phyloP scores from a whole-genome alignment of 2,113 vertebrate species.

The Malaclemys terrapin region DNA sequence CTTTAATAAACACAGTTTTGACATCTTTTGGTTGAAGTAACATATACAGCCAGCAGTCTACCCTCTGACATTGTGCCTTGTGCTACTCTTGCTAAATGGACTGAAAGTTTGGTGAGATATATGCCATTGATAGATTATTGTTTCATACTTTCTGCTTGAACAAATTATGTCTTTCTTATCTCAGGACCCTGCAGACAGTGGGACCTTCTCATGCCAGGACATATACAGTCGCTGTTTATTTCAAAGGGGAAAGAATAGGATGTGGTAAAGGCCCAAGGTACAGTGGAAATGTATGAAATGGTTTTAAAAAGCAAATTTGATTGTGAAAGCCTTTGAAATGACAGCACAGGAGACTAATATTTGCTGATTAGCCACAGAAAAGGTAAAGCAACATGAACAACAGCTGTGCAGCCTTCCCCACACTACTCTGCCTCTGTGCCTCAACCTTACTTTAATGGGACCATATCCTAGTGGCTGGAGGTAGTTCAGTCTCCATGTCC shows the following conservation, averaged over 20 bases:
- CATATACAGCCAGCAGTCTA: neutral
- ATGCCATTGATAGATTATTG: neutral
- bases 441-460: neutral
- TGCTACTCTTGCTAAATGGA: neutral
- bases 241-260: slow-evolving; percentile 98
- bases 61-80: neutral
- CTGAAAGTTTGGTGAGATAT: slow-evolving; percentile 12
- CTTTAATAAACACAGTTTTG: neutral
- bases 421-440: neutral
- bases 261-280: slow-evolving; percentile 99
- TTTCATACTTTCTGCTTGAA: neutral
- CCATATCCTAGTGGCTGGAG: neutral
- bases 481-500: neutral
- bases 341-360: rapidly evolving
- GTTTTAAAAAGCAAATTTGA: neutral
- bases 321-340: neutral
- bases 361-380: neutral
- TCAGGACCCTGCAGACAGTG: slow-evolving; percentile 96
- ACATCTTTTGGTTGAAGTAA: neutral
- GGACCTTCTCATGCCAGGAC: slow-evolving; percentile 97
- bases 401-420: neutral
- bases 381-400: neutral
- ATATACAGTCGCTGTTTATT: slow-evolving; percentile 98
- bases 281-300: neutral
- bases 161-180: slow-evolving; percentile 38